Evolutionary conservation across 2,113 vertebrate genomes (phyloP).

Genomic region (Vulpes lagopus): DNA sequence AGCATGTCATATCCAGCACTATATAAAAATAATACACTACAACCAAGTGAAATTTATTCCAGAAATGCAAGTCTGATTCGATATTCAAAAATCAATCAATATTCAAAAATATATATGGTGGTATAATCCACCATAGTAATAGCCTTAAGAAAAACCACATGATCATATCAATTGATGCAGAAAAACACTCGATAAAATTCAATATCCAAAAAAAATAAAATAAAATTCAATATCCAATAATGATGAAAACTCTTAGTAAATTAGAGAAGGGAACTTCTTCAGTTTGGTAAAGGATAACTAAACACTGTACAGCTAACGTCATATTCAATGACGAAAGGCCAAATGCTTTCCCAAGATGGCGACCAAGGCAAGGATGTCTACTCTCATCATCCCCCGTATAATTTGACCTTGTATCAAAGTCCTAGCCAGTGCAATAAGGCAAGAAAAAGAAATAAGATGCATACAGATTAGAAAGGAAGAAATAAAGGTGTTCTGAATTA

Average conservation of each 20-base stretch:
- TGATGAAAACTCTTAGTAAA: slow-evolving; percentile 26
- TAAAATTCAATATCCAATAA: neutral
- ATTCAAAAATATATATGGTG: neutral
- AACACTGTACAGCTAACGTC: neutral
- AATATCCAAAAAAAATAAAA: neutral
- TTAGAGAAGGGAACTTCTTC: neutral
- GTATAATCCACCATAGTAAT: neutral
- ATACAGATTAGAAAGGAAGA: neutral
- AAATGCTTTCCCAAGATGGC: neutral
- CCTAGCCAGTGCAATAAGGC: neutral
- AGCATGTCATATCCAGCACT: neutral
- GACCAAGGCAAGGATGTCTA: neutral
- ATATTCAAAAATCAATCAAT: neutral
- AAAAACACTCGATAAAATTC: slow-evolving; percentile 12
- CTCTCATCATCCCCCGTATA: neutral
- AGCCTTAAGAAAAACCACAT: slow-evolving; percentile 28
- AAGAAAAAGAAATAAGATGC: slow-evolving; percentile 43
- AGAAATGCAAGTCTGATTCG: neutral
- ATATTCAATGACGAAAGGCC: neutral
- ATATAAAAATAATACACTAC: neutral
- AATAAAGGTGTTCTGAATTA: neutral
- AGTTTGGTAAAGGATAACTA: neutral
- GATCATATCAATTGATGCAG: neutral
- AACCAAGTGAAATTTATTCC: neutral
- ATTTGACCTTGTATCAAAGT: neutral